Evolutionary conservation across 2,888 invertebrate species (phyloP).

Genomic region (Eupithecia exiguata): DNA sequence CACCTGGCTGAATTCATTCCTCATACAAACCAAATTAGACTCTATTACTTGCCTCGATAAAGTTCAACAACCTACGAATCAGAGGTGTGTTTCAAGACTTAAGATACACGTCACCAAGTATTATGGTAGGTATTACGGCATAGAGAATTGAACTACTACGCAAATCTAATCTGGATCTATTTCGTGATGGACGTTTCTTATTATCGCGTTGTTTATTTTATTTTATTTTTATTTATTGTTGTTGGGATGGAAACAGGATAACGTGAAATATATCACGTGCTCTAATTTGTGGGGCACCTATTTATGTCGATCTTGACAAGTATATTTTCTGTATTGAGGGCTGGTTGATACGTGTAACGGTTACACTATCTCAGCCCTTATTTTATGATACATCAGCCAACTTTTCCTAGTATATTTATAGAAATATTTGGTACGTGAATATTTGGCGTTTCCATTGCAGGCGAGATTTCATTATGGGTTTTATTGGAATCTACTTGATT

Average conservation of each 20-base stretch:
- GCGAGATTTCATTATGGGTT: no score
- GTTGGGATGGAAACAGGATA: constrained; percentile 15
- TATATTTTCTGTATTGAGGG: constrained; percentile 13
- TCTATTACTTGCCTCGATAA: constrained; percentile 16
- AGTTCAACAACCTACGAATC: constrained; percentile 11
- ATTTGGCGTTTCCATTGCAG: not conserved
- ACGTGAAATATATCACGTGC: constrained; percentile 14
- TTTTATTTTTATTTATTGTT: no score
- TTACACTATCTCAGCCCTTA: constrained; percentile 16
- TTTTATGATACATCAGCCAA: not conserved
- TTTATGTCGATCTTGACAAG: constrained; percentile 18
- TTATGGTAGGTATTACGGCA: constrained; percentile 17
- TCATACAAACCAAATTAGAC: constrained; percentile 29
- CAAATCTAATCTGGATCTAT: constrained; percentile 22
- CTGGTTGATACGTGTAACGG: constrained; percentile 4
- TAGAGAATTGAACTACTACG: constrained; percentile 18
- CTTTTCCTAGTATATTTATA: not conserved
- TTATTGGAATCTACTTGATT: no score
- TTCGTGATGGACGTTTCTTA: constrained; percentile 29
- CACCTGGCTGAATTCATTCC: constrained; percentile 54
- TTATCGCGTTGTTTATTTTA: constrained; percentile 29
- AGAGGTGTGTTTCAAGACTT: no score
- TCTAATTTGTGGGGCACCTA: constrained; percentile 28
- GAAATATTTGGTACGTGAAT: not conserved
- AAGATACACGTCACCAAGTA: not conserved